Evolutionary conservation across 2,113 vertebrate species (phyloP).

Genomic region (Scopus umbretta): DNA sequence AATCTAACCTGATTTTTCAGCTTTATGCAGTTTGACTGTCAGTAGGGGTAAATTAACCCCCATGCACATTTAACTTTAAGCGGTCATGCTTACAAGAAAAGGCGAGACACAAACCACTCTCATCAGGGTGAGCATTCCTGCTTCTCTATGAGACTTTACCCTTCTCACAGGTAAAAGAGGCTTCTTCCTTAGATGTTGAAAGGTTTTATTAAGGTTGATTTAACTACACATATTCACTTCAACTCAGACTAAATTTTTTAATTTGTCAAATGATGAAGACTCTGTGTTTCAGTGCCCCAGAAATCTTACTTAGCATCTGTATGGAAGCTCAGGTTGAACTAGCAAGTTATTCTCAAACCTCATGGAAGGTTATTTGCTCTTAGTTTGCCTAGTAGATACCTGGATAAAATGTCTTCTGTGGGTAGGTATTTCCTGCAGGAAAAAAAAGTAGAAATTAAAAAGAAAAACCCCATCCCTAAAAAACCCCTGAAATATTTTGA

Average conservation of each 20-base stretch:
- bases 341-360: background rate
- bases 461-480: background rate
- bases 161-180: background rate
- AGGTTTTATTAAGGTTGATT: background rate
- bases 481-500: background rate
- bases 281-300: background rate
- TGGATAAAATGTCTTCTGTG: background rate
- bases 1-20: background rate
- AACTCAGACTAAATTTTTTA: background rate
- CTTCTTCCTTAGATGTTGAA: background rate
- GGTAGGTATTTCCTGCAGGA: background rate
- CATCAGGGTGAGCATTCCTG: background rate
- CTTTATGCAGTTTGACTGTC: background rate
- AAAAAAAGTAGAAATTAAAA: background rate
- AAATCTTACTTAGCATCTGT: background rate
- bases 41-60: background rate
- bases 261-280: background rate
- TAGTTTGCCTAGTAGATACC: background rate
- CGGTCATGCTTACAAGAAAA: background rate
- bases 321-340: background rate
- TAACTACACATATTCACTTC: background rate
- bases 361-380: background rate
- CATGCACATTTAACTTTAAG: background rate
- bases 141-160: background rate
- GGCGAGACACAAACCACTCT: background rate